Percentiles rank a stretch among this genome's conserved stretches.
Evolutionary conservation across 2,113 vertebrate genomes (phyloP).

Genomic region (Fulmarus glacialis): DNA sequence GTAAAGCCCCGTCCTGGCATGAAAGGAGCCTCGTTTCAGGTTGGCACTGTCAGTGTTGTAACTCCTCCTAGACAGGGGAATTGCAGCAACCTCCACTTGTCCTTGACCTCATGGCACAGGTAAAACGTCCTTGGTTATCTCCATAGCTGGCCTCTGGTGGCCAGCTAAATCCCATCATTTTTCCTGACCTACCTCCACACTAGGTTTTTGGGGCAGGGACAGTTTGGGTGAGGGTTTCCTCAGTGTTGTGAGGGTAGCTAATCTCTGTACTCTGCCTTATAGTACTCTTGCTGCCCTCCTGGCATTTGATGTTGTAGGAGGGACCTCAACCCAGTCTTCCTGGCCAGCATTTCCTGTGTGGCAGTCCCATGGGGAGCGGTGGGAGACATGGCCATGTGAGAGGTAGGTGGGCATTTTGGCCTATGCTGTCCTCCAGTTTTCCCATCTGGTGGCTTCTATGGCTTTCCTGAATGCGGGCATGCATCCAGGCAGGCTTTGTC

Average conservation of each 20-base stretch:
- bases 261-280: background rate
- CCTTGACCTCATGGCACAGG: background rate
- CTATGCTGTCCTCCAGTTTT: background rate
- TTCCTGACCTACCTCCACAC: background rate
- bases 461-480: background rate
- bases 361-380: rapidly evolving
- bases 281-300: background rate
- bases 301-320: background rate
- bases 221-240: background rate
- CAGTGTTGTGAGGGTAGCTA: background rate
- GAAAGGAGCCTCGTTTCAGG: background rate
- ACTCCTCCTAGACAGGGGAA: background rate
- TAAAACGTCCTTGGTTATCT: background rate
- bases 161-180: background rate
- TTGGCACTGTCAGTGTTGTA: background rate
- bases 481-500: background rate
- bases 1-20: background rate
- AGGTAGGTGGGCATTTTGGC: background rate
- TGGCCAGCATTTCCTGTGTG: background rate
- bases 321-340: background rate
- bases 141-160: background rate
- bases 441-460: background rate
- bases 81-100: background rate
- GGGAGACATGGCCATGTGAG: background rate
- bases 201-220: background rate